Evolutionary conservation across 2,113 vertebrate genomes (phyloP).

Genomic region (Cyphomyrus discorhynchus): DNA sequence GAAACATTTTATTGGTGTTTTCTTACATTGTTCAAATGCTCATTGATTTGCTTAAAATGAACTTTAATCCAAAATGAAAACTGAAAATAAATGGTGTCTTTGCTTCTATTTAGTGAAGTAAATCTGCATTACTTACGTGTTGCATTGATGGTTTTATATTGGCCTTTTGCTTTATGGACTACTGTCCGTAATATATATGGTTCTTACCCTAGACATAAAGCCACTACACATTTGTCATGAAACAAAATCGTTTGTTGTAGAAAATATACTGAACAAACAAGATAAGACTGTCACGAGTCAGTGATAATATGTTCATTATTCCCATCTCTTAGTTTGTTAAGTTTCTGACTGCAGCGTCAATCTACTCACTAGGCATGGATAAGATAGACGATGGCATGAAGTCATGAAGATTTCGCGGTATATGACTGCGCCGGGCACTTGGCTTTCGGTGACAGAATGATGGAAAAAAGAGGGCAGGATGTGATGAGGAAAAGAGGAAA

Average conservation of each 20-base stretch:
- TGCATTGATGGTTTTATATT: not conserved
- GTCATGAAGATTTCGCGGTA: not conserved
- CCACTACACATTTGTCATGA: not conserved
- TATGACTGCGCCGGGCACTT: not conserved
- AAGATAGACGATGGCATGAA: not conserved
- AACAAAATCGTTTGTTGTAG: not conserved
- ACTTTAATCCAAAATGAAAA: not conserved
- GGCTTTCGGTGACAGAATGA: not conserved
- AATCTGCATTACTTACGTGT: not conserved
- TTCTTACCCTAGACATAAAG: not conserved
- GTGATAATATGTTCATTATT: not conserved
- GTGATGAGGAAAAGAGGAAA: conserved; percentile 9
- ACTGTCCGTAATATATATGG: not conserved
- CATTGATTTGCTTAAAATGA: not conserved
- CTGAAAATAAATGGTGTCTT: not conserved
- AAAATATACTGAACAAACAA: not conserved
- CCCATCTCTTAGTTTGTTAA: not conserved
- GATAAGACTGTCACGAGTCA: not conserved
- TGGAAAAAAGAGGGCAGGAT: not conserved
- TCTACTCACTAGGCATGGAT: not conserved
- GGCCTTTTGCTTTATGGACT: not conserved
- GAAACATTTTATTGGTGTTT: not conserved
- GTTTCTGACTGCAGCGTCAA: not conserved
- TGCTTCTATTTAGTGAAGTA: not conserved
- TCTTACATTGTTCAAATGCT: not conserved